Base-by-base conservation (phyloP, 2,888 invertebrate genomes). In the Nomada ferruginata region DNA sequence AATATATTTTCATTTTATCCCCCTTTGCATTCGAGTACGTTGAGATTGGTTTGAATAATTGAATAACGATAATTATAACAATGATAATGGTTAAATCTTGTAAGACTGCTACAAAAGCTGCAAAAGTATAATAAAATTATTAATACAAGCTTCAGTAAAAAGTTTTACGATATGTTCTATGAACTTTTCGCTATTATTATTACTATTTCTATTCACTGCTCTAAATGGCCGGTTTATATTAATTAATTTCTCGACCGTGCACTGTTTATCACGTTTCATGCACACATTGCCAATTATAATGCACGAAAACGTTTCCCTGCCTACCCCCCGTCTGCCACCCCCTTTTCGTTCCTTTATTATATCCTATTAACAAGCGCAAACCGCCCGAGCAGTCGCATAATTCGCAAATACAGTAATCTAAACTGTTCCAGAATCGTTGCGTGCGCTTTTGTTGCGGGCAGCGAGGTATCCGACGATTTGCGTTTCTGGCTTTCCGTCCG, bases 391-490 rank as follows among this genome's bases (percentile, higher is more conserved):
- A 29, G 36, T 15, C 47, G 50, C 50, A 60, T 60, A 70, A 70
- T 70, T 59, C 70, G 20, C 70, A 60, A 36, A 50, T 50, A 60
- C 59, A 50, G 20, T 70, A 60, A 70, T 60, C 59, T 60, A 50
- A 60, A 59, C 60, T 50, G 70, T 70, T 70, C 47, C 68, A 53
- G 42, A 11, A 68, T 55, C 70, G 47, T 59, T 47, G 69, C 69
- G 57, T 9, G 44, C 29, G 59, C 59, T 70, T 60, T 60, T 70
- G 70, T 70, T n/a, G 9, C 26, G n/a, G 47, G 0, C 23, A 57
- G 23, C 15, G 26, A 11, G 44, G 57, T 23, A 18, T 47, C 44
- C 18, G 52, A 52, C 57, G 59, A 50, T 50, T 50, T 29, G 10
- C 60, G 20, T 29, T 60, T 15, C 70, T 18, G 11, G 10, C 7